These are phyloP conservation scores for Sipha maydis DNA, from an alignment of 2,888 invertebrate genomes.

Conservation along the genomic window DNA sequence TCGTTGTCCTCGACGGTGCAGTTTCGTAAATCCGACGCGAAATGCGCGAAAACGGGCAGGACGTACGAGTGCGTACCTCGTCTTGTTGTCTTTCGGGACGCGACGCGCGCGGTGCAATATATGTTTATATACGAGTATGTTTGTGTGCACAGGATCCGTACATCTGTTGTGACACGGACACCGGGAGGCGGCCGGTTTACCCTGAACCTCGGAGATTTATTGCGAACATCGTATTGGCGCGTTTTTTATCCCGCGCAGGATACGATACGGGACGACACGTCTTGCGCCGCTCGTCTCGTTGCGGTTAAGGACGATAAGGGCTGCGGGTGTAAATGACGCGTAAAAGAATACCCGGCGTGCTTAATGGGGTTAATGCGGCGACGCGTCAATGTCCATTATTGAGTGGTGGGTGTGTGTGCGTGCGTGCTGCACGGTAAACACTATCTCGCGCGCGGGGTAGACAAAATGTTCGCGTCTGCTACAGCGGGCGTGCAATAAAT, in stretches of 20 bases:
- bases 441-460: background rate
- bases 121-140: too few relatives aligned
- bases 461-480: slow-evolving; percentile 12
- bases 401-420: too few relatives aligned
- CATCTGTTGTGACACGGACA: background rate
- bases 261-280: background rate
- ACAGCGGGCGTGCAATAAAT: slow-evolving; percentile 45
- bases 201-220: background rate
- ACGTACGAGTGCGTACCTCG: too few relatives aligned
- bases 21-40: too few relatives aligned
- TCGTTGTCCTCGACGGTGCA: too few relatives aligned
- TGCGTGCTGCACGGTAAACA: too few relatives aligned
- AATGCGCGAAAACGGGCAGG: too few relatives aligned
- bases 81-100: too few relatives aligned
- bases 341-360: background rate
- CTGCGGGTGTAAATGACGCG: background rate
- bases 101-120: too few relatives aligned
- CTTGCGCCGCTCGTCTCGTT: background rate
- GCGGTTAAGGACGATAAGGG: background rate
- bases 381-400: background rate
- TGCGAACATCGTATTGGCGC: background rate
- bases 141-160: background rate
- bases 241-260: background rate
- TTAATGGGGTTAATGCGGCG: slow-evolving; percentile 1
- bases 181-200: background rate